Base-by-base conservation (phyloP, 2,888 invertebrate species). In the Nemapogon koenigi region DNA sequence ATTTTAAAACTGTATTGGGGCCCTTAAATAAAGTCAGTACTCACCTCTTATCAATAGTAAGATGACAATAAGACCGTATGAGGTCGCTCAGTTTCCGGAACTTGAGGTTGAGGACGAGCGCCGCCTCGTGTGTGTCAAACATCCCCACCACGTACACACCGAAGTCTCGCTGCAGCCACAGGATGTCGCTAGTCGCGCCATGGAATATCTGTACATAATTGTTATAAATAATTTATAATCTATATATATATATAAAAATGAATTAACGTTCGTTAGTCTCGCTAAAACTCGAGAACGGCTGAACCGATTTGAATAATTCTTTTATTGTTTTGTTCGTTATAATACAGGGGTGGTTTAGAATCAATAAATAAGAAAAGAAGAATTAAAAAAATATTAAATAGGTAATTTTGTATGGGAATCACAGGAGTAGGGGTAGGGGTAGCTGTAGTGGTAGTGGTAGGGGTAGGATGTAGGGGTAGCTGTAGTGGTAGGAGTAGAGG, bases 111-210 rank as follows among this genome's bases (percentile, higher is more conserved):
- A 98, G 76, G 2, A 84, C 76, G 46, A 88, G 85, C 0, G 94
- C 88, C 0, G 97, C 97, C 57, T 90, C 88, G 57, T 93, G 87
- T 0, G 98, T 99, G 64, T 99, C 99, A 61, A 99, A 97, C 87
- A 99, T 84, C 48, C 97, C 97, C 1, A 99, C 97, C 2, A 99
- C 71, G 59, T 99, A 99, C 2, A 99, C 60, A 0, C 95, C 91
- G 39, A 98, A 86, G 80, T 99, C 99, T 11, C 95, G 81, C 63
- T 99, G 99, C 18, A 99, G 71, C 98, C 99, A 99, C 19, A 86
- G 73, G 13, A 99, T 82, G 58, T 99, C 98, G 42, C 61, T 76
- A 41, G 91, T 88, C 0, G 94, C 91, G 7, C 98, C 98, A 59
- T 99, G 99, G 48, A 99, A 88, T 3, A 96, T 84, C 90, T 90